Base-by-base conservation (phyloP, 64 coral and sea anemone genomes). In the Pachyseris speciosa region DNA sequence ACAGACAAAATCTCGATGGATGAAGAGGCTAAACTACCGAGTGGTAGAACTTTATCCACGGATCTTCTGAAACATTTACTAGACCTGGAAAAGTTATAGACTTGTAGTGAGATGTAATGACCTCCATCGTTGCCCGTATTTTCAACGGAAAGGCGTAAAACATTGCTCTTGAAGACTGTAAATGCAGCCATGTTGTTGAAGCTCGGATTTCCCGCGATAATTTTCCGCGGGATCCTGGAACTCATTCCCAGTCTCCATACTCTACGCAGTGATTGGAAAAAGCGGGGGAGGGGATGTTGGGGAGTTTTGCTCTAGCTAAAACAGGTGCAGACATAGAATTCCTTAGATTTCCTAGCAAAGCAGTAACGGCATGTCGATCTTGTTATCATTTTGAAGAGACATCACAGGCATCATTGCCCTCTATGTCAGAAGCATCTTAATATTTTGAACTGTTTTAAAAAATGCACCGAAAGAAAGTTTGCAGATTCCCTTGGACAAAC, bases 121-220 rank as follows among this genome's bases (percentile, higher is more conserved):
- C 61, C 32, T 2, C 1, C 20, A 16, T 60, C 40, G 9, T n/a
- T 31, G 51, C 16, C 33, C 16, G 32, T 8, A 80, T 80, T 80
- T 60, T 5, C 22, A 0, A 61, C 11, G 22, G 51, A 59, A 80
- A 80, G 38, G 7, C 22, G 2, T 6, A 80, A 37, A 0, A 80
- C 32, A 40, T 59, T 52, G 5, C 77, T 52, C 5, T 57, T 60
- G n/a, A 36, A 80, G 0, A 36, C 34, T 3, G 25, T 0, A 37
- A 22, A 60, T 1, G 6, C 36, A 16, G 77, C 77, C 77, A 80
- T 80, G 20, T 61, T 80, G 7, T 33, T 16, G 0, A 28, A 9
- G 1, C 72, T 50, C 72, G 48, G 57, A 55, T 36, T 78, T 78
- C 74, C 74, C 74, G 74, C 74, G 74, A 28, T 36, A 22, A n/a